These are phyloP conservation scores for Sphinx pinastri DNA, from an alignment of 2,888 invertebrate genomes.

Conservation along the genomic window DNA sequence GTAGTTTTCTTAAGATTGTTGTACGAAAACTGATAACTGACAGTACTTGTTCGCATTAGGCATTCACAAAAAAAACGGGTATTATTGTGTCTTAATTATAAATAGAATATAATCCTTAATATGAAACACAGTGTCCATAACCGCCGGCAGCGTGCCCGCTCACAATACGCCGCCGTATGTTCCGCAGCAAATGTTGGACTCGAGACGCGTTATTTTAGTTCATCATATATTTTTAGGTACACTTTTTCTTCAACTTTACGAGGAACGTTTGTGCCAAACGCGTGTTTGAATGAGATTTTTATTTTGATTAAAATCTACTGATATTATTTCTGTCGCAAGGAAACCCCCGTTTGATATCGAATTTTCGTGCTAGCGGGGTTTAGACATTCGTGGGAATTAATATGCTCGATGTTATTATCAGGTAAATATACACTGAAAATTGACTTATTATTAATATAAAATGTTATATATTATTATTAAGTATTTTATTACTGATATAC, in stretches of 20 bases:
- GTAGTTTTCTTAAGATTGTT: no score
- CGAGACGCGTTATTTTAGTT: slow-evolving; percentile 26
- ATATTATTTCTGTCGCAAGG: slow-evolving; percentile 16
- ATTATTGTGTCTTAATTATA: neutral
- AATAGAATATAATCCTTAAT: neutral
- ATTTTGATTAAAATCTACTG: slow-evolving; percentile 4
- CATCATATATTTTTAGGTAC: slow-evolving; percentile 27
- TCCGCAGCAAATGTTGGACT: slow-evolving; percentile 21
- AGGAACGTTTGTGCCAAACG: slow-evolving; percentile 26
- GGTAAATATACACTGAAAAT: neutral
- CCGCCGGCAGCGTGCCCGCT: neutral
- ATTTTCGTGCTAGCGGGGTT: neutral
- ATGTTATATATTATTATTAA: no score
- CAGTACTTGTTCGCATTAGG: no score
- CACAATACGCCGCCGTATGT: slow-evolving; percentile 14
- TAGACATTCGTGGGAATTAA: neutral
- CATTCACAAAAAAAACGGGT: no score
- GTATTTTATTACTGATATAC: no score
- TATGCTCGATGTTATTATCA: neutral
- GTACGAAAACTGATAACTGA: no score
- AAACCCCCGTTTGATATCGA: slow-evolving; percentile 11
- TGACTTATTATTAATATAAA: no score
- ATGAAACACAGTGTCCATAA: no score
- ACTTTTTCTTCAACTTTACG: slow-evolving; percentile 26
- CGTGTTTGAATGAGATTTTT: slow-evolving; percentile 26